Percentiles rank a stretch among this genome's conserved stretches.
These are phyloP conservation scores for Calonectris borealis DNA, from an alignment of 2,113 vertebrate species.

Conservation along the genomic window DNA sequence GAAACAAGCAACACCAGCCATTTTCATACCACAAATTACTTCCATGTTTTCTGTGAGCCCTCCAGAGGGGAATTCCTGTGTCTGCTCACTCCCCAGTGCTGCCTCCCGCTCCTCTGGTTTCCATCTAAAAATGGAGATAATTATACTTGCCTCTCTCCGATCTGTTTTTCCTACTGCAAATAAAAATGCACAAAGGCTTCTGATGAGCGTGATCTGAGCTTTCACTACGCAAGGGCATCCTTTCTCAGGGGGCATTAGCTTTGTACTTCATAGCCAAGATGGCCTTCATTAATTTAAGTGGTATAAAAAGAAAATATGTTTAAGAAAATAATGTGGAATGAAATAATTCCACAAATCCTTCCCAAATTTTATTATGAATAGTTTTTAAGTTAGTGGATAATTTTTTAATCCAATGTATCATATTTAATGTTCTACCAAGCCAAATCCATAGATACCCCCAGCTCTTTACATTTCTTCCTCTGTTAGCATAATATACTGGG, in stretches of 20 bases:
- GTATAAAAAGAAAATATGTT: neutral
- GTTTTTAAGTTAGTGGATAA: neutral
- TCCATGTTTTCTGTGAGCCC: conserved; percentile 14
- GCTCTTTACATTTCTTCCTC: neutral
- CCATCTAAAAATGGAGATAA: conserved; percentile 34
- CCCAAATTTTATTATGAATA: neutral
- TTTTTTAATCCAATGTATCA: neutral
- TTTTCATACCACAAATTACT: conserved; percentile 50
- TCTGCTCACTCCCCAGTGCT: neutral
- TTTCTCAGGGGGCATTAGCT: neutral
- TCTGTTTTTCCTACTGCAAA: conserved; percentile 35
- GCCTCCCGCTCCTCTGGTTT: neutral
- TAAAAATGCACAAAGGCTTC: conserved; percentile 9
- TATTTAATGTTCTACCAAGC: neutral
- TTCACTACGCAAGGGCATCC: neutral
- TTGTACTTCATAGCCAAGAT: neutral
- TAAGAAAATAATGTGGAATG: neutral
- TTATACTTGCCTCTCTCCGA: neutral
- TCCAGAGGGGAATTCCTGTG: conserved; percentile 33
- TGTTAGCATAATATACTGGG: conserved; percentile 18
- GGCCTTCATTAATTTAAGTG: neutral
- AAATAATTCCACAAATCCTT: neutral
- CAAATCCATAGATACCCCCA: neutral
- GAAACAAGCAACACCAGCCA: conserved; percentile 1
- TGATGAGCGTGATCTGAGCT: neutral